Percentiles rank a stretch among this genome's conserved stretches.
Conservation (phyloP, 2,113 vertebrate genomes). For the Ceratotherium simum region DNA sequence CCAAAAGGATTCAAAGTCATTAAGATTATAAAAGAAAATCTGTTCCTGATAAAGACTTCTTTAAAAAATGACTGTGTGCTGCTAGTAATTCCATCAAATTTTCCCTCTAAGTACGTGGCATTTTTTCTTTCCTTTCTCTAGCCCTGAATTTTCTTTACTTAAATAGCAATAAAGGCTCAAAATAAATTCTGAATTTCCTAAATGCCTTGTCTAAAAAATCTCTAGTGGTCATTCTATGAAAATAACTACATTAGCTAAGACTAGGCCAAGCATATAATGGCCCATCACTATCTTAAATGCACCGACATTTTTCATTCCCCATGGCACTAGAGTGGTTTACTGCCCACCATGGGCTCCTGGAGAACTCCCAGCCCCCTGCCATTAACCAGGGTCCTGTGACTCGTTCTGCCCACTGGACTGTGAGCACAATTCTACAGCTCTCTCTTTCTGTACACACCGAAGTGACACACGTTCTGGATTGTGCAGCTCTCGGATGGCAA, state of each 20-base stretch:
- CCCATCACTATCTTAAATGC: neutral
- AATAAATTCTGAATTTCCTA: constrained; percentile 58
- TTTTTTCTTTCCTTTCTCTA: constrained; percentile 53
- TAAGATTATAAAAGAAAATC: constrained; percentile 57
- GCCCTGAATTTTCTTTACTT: neutral
- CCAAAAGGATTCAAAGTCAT: constrained; percentile 26
- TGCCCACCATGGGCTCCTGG: neutral
- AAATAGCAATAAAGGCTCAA: constrained; percentile 61
- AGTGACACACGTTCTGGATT: neutral
- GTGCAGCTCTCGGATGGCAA: neutral
- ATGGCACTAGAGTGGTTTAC: neutral
- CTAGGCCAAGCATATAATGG: neutral
- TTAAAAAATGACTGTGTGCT: constrained; percentile 14
- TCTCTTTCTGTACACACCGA: neutral
- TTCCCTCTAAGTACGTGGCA: constrained; percentile 1
- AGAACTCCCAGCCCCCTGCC: neutral
- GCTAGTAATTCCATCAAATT: constrained; percentile 58
- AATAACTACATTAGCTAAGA: neutral
- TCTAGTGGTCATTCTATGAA: neutral
- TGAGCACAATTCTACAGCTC: neutral
- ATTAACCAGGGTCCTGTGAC: neutral
- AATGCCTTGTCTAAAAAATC: neutral
- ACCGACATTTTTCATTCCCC: neutral
- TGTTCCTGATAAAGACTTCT: neutral
- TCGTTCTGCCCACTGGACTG: neutral